These are phyloP conservation scores for Pemphigus obesinymphae DNA, from an alignment of 1,140 invertebrate genomes.

Conservation along the genomic window DNA sequence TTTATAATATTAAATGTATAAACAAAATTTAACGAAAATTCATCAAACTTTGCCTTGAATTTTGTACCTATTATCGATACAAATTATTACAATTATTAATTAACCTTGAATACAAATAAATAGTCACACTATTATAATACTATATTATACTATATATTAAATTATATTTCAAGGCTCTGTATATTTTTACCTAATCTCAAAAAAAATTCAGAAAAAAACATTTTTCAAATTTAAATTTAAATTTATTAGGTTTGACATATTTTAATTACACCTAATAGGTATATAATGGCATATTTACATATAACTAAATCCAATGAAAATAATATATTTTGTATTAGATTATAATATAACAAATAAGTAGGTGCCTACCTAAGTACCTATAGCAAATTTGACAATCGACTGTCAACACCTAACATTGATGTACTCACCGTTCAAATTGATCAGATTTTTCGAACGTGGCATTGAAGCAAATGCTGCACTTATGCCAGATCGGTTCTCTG, in stretches of 20 bases:
- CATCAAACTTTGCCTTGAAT: too few relatives aligned
- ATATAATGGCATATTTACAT: background rate
- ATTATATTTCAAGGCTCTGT: background rate
- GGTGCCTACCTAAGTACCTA: too few relatives aligned
- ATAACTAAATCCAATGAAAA: background rate
- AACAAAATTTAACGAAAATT: too few relatives aligned
- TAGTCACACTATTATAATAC: background rate
- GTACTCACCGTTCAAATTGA: constrained; percentile 5
- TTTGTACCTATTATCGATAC: too few relatives aligned
- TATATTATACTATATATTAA: too few relatives aligned
- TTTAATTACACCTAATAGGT: too few relatives aligned
- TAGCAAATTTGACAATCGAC: background rate
- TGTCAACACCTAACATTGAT: background rate
- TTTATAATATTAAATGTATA: too few relatives aligned
- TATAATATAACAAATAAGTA: too few relatives aligned
- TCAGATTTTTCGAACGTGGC: constrained; percentile 22
- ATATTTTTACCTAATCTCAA: background rate
- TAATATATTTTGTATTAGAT: background rate
- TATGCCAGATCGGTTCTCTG: constrained; percentile 31
- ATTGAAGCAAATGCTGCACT: constrained; percentile 26
- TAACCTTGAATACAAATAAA: background rate
- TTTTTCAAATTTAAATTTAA: background rate
- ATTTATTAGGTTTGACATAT: background rate
- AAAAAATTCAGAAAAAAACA: background rate
- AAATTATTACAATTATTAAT: background rate